These are phyloP conservation scores for Orius insidiosus DNA, from an alignment of 1,140 invertebrate genomes.

Conservation along the genomic window DNA sequence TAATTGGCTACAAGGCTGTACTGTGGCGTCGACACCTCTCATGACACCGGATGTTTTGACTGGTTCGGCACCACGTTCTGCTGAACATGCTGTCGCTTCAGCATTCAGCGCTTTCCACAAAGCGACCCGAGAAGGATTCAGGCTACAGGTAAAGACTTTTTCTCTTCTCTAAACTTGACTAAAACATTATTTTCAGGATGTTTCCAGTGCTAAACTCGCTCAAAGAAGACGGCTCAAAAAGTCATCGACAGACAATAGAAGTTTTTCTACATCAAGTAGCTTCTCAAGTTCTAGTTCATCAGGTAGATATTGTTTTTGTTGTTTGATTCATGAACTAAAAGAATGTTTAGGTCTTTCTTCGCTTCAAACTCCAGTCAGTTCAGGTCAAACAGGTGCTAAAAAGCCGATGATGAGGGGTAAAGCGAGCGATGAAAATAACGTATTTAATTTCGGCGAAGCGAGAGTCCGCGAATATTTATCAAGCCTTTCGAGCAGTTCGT, in stretches of 20 bases:
- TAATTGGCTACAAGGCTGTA: conserved; percentile 40
- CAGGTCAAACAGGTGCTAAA: conserved; percentile 1
- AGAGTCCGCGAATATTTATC: conserved; percentile 34
- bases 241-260: conserved; percentile 30
- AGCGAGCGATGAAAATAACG: conserved; percentile 21
- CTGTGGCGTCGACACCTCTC: conserved; percentile 31
- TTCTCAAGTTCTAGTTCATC: conserved; percentile 31
- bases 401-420: conserved; percentile 14
- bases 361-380: conserved; percentile 21
- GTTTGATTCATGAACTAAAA: neutral
- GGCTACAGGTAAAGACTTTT: conserved; percentile 33
- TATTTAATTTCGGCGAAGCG: conserved; percentile 36
- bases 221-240: conserved; percentile 49
- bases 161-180: neutral
- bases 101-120: conserved; percentile 52
- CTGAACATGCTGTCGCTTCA: conserved; percentile 32
- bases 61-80: conserved; percentile 22
- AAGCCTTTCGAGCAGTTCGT: conserved; percentile 29
- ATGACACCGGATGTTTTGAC: conserved; percentile 38
- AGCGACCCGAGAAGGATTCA: conserved; percentile 50
- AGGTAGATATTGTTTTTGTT: conserved; percentile 17
- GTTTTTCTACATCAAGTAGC: conserved; percentile 27
- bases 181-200: conserved; percentile 28
- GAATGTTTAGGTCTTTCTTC: conserved; percentile 23
- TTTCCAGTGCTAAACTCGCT: conserved; percentile 49